These are phyloP conservation scores for Rhinella marina DNA, from an alignment of 2,797 vertebrate genomes.

Conservation along the genomic window DNA sequence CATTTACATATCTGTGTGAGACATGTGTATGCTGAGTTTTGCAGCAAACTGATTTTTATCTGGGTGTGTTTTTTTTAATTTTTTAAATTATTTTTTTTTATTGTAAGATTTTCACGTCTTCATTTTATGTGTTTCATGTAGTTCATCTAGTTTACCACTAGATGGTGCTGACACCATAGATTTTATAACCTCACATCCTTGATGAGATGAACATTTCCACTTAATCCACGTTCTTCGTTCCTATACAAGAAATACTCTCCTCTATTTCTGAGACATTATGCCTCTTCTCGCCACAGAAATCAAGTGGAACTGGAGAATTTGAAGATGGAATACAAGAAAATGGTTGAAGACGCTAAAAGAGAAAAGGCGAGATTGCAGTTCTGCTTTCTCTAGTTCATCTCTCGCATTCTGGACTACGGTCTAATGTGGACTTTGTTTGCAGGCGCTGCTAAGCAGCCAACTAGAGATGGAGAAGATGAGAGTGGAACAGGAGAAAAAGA, in stretches of 20 bases:
- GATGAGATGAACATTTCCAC: not conserved
- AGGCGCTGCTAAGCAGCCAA: slow-evolving; percentile 89
- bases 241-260: not conserved
- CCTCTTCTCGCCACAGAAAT: slow-evolving; percentile 73
- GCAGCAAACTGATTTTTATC: no score
- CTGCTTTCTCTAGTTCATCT: not conserved
- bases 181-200: not conserved
- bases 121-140: not conserved
- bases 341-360: slow-evolving; percentile 88
- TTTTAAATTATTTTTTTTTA: no score
- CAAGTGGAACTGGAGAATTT: slow-evolving; percentile 90
- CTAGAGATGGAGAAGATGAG: slow-evolving; percentile 99
- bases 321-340: slow-evolving; percentile 84
- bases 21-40: no score
- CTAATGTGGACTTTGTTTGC: slow-evolving; percentile 18
- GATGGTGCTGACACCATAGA: not conserved
- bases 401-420: not conserved
- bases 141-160: not conserved
- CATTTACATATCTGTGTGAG: no score
- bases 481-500: slow-evolving; percentile 97
- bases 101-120: not conserved
- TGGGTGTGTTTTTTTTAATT: no score
- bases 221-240: not conserved
- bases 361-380: slow-evolving; percentile 84
- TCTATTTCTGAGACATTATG: not conserved